A percentile compares a stretch with the other conserved stretches of the same genome.
phyloP scores from a whole-genome alignment of 2,113 vertebrate genomes.

The Poecile atricapillus region DNA sequence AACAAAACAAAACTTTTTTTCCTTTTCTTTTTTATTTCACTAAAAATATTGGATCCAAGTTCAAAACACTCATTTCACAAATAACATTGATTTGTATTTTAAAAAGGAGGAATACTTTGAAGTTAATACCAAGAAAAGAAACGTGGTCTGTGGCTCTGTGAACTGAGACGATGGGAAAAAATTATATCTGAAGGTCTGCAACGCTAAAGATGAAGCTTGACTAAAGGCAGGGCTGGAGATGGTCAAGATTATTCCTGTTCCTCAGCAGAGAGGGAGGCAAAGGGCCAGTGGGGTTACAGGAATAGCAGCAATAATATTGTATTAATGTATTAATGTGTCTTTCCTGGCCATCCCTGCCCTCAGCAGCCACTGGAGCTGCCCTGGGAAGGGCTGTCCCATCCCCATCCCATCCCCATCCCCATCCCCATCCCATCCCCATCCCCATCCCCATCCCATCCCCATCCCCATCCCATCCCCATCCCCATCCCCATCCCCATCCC shows the following conservation, averaged over 20 bases:
- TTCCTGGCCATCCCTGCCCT: too few relatives aligned
- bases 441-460: background rate
- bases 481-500: background rate
- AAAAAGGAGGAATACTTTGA: slow-evolving; percentile 52
- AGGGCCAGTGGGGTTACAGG: background rate
- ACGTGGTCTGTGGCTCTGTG: slow-evolving; percentile 37
- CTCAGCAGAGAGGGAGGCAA: background rate
- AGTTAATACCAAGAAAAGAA: slow-evolving; percentile 50
- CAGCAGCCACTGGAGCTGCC: too few relatives aligned
- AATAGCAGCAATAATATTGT: background rate
- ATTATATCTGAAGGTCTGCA: background rate
- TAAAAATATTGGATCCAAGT: slow-evolving; percentile 59
- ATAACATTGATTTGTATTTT: slow-evolving; percentile 52
- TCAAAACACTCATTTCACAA: slow-evolving; percentile 62
- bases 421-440: too few relatives aligned
- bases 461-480: background rate
- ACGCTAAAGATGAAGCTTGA: background rate
- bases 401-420: too few relatives aligned
- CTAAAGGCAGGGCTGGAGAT: background rate
- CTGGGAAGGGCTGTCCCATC: too few relatives aligned
- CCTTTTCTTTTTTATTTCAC: background rate
- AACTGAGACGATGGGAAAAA: slow-evolving; percentile 49
- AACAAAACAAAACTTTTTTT: slow-evolving; percentile 30
- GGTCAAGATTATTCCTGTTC: background rate
- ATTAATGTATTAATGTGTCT: background rate